Evolutionary conservation across 2,888 invertebrate species (phyloP), one percentile per base, ranked within the genome.

Genomic region (Drosophila limbata): DNA sequence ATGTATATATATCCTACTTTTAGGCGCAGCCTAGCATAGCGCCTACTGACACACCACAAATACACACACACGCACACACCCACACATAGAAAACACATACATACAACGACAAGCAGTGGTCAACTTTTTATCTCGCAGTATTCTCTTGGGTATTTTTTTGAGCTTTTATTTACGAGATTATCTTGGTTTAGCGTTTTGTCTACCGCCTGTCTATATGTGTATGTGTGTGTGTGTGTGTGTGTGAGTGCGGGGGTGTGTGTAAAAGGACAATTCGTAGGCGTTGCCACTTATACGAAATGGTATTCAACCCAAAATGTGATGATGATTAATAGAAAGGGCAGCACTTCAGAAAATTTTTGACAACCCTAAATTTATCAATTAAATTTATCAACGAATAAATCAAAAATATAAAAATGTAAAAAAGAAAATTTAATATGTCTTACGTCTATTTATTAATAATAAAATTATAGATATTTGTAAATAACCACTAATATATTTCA

Each of bases 71-170:
- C 35, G 19, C 53, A 6, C 4, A 37, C n/a, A 37, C 13, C 6
- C 21, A n/a, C 21, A 28, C 28, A 4, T 31, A 45, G 3, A 28
- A 44, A 48, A 37, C n/a, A 15, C 33, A 42, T 13, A 37, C 37
- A 1, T 31, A 17, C 52, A 31, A 15, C 33, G 19, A 33, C 19
- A 56, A 19, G 50, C 52, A 37, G 47, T 57, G 66, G 45, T 60
- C 72, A 60, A 39, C 51, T 66, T 71, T 61, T 61, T 61, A 66
- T 71, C 51, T 60, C 45, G 21, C 45, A 35, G 33, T 47, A 56
- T 45, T 19, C 40, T 37, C 39, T 37, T 62, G 19, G 42, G 28
- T 25, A 8, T 42, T 53, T 68, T 53, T 56, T 42, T 4, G n/a
- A 31, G 53, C 28, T 35, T 39, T 37, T 37, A 37, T 21, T 28